Percentiles rank a stretch among this genome's conserved stretches.
Conservation (phyloP, 2,888 invertebrate species). For the Metopia argyrocephala region DNA sequence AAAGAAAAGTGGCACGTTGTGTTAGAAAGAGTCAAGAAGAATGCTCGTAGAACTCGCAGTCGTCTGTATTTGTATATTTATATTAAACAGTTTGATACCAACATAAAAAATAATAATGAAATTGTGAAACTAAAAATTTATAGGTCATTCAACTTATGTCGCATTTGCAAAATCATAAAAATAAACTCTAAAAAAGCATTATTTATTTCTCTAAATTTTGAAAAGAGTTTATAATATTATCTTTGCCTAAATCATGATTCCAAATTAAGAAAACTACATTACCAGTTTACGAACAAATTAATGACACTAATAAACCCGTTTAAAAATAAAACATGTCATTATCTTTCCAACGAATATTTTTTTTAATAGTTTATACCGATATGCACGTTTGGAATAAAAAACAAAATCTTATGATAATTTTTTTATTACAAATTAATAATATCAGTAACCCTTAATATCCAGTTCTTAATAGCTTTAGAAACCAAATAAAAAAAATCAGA, state of each 20-base stretch:
- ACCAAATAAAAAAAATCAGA: too few relatives aligned
- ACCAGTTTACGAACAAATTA: slow-evolving; percentile 49
- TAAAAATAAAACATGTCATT: slow-evolving; percentile 34
- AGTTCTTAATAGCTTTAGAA: too few relatives aligned
- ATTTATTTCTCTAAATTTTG: slow-evolving; percentile 49
- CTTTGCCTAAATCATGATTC: slow-evolving; percentile 31
- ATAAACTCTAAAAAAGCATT: slow-evolving; percentile 43
- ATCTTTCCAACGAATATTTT: slow-evolving; percentile 3
- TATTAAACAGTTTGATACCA: slow-evolving; percentile 72
- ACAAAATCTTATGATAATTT: too few relatives aligned
- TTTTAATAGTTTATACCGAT: too few relatives aligned
- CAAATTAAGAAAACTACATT: slow-evolving; percentile 46
- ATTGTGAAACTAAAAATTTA: slow-evolving; percentile 34
- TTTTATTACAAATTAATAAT: too few relatives aligned
- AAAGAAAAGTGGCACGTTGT: slow-evolving; percentile 97
- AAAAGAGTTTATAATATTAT: slow-evolving; percentile 28
- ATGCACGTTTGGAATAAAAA: too few relatives aligned
- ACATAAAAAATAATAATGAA: slow-evolving; percentile 44
- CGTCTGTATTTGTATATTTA: slow-evolving; percentile 75
- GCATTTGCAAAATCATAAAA: slow-evolving; percentile 36
- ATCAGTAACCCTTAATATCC: too few relatives aligned
- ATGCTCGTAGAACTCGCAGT: slow-evolving; percentile 85
- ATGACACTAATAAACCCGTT: slow-evolving; percentile 40
- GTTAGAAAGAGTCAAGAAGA: slow-evolving; percentile 99
- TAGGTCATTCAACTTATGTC: slow-evolving; percentile 27